Percentiles rank a stretch among this genome's conserved stretches.
Conservation (phyloP, 2,888 invertebrate species). For the Nasonia oneida region DNA sequence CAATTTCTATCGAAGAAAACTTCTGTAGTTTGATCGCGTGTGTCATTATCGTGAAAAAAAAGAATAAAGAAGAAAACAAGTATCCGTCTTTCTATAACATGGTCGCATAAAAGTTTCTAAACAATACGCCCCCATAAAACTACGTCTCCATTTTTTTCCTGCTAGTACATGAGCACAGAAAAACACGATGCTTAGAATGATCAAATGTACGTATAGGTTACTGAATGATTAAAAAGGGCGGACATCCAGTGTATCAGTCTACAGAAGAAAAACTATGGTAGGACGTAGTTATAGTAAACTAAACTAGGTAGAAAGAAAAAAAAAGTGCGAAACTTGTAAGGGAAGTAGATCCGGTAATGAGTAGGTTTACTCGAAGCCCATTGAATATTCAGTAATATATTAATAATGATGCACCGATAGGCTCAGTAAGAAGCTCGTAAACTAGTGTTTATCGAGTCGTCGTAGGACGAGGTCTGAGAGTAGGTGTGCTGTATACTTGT, state of each 20-base stretch:
- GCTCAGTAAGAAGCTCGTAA: background rate
- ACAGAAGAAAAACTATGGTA: background rate
- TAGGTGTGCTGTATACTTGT: background rate
- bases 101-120: background rate
- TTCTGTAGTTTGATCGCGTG: background rate
- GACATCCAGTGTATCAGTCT: background rate
- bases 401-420: background rate
- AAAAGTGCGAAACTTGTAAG: background rate
- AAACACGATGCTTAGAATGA: background rate
- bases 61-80: background rate
- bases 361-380: background rate
- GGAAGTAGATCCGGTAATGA: background rate
- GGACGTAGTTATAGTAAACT: background rate
- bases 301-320: conserved; percentile 1
- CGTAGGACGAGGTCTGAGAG: background rate
- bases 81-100: background rate
- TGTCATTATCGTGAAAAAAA: background rate
- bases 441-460: background rate
- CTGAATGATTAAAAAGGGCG: background rate
- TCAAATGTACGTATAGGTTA: background rate
- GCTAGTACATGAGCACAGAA: background rate
- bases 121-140: background rate
- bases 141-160: background rate
- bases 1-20: too few species aligned
- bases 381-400: conserved; percentile 6